Evolutionary conservation across 2,888 invertebrate genomes (phyloP).

Genomic region (Rotaria sp.): DNA sequence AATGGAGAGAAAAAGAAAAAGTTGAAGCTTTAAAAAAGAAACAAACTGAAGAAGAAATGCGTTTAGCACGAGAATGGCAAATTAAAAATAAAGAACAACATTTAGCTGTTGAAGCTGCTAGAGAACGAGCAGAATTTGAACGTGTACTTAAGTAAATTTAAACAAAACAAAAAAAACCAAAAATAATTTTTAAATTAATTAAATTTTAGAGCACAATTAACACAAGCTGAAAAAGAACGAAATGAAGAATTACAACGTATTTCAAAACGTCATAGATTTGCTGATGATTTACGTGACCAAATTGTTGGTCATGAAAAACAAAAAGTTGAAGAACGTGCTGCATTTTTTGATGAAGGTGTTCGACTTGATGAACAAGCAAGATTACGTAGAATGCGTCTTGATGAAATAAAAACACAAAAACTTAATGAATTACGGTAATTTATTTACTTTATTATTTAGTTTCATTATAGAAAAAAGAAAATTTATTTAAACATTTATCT

Average conservation of each 20-base stretch:
- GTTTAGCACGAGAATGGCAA: constrained; percentile 51
- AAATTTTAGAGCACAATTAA: constrained; percentile 52
- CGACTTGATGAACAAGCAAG: constrained; percentile 53
- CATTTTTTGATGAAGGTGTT: constrained; percentile 55
- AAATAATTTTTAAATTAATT: neutral
- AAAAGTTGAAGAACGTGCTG: constrained; percentile 50
- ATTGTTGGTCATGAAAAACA: constrained; percentile 53
- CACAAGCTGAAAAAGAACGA: constrained; percentile 53
- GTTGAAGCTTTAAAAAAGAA: constrained; percentile 50
- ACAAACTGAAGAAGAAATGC: constrained; percentile 51
- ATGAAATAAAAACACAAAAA: constrained; percentile 54
- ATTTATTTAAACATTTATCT: too few relatives aligned
- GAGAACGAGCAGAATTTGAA: constrained; percentile 55
- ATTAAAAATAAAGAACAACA: constrained; percentile 55
- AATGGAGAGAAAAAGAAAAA: constrained; percentile 54
- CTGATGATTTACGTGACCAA: constrained; percentile 51
- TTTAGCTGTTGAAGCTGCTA: constrained; percentile 54
- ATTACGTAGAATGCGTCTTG: constrained; percentile 49
- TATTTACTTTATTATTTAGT: neutral
- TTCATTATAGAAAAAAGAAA: neutral
- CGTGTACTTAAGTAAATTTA: constrained; percentile 47
- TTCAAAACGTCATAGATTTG: constrained; percentile 45
- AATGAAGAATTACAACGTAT: constrained; percentile 47
- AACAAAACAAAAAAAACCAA: neutral
- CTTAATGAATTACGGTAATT: constrained; percentile 51